These are phyloP conservation scores for Trichechus manatus DNA, from an alignment of 2,113 vertebrate genomes.

Conservation along the genomic window DNA sequence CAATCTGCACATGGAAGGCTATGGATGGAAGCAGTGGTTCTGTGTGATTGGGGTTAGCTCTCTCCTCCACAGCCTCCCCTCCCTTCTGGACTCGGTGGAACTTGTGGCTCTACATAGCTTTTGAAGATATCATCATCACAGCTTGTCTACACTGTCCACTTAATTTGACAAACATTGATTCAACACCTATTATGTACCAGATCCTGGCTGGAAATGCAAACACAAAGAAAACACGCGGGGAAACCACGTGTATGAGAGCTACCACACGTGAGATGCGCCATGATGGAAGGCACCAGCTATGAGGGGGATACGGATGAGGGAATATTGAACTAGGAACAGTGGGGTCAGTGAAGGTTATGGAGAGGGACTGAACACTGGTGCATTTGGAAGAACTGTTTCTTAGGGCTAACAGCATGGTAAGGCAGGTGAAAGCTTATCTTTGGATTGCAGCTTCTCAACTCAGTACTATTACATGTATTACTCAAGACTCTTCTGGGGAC, in stretches of 20 bases:
- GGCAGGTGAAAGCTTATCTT: neutral
- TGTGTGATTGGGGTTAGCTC: neutral
- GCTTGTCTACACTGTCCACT: neutral
- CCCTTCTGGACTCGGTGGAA: neutral
- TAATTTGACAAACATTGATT: slow-evolving; percentile 40
- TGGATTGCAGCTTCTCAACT: neutral
- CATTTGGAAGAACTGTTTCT: slow-evolving; percentile 7
- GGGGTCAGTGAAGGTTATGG: neutral
- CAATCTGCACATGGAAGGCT: neutral
- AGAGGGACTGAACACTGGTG: neutral
- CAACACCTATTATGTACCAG: neutral
- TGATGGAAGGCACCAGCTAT: neutral
- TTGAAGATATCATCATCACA: neutral
- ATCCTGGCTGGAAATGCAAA: neutral
- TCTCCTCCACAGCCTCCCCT: neutral
- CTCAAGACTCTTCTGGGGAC: neutral
- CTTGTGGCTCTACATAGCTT: neutral
- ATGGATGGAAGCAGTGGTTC: neutral
- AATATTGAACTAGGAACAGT: neutral
- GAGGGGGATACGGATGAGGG: neutral
- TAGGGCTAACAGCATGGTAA: neutral
- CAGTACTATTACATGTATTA: neutral
- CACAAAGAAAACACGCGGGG: neutral
- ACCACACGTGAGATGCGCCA: neutral
- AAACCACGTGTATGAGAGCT: neutral